phyloP scores from a whole-genome alignment of 1,140 invertebrate species.

The Calephelis nemesis region DNA sequence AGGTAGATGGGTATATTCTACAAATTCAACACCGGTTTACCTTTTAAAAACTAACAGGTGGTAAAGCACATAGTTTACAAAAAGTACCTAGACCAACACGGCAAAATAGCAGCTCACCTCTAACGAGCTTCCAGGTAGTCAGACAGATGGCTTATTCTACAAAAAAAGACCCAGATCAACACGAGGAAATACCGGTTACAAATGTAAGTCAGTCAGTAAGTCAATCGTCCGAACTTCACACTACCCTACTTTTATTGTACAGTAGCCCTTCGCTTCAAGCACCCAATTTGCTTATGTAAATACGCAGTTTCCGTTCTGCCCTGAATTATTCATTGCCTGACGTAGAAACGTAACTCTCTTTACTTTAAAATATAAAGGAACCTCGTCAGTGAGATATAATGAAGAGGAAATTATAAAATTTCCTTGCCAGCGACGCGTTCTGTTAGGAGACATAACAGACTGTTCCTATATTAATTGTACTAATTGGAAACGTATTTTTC shows the following conservation, averaged over 20 bases:
- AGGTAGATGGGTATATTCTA: too few species aligned
- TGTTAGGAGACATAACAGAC: not conserved
- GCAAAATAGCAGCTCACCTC: too few species aligned
- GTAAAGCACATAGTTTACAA: too few species aligned
- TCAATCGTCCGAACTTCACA: not conserved
- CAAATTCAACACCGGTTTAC: too few species aligned
- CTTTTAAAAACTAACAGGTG: too few species aligned
- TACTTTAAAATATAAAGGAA: conserved; percentile 61
- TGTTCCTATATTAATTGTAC: too few species aligned
- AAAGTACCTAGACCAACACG: too few species aligned
- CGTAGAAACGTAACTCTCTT: conserved; percentile 55
- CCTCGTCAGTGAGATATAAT: conserved; percentile 26
- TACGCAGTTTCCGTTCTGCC: conserved; percentile 63
- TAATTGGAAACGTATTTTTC: too few species aligned
- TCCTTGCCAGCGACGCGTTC: conserved; percentile 9
- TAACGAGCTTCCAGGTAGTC: too few species aligned
- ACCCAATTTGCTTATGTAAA: conserved; percentile 73
- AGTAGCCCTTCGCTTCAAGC: conserved; percentile 37
- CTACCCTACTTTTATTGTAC: conserved; percentile 4
- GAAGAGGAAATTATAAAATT: conserved; percentile 27
- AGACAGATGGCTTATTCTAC: too few species aligned
- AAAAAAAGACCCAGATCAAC: too few species aligned
- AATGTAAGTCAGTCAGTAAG: not conserved
- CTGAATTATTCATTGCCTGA: conserved; percentile 65
- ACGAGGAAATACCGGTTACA: too few species aligned